A percentile compares a stretch with the other conserved stretches of the same genome.
Evolutionary conservation across 2,888 invertebrate genomes (phyloP).

Genomic region (Thereva nobilitata): DNA sequence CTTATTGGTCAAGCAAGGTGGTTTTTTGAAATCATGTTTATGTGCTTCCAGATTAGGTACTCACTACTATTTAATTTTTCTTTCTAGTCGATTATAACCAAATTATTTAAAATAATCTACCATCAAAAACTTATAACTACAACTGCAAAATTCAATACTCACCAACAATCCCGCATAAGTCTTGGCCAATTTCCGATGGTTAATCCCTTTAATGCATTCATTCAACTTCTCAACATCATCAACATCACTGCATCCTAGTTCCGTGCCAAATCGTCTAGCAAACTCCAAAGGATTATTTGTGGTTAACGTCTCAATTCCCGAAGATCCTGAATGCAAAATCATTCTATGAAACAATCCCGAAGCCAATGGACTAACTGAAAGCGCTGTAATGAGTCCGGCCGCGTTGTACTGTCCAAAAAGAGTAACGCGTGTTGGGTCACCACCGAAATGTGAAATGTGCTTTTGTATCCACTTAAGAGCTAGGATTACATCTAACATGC

Average conservation of each 20-base stretch:
- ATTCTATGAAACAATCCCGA: slow-evolving; percentile 55
- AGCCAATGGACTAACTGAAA: slow-evolving; percentile 51
- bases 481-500: slow-evolving; percentile 56
- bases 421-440: slow-evolving; percentile 55
- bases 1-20: too few relatives aligned
- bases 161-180: slow-evolving; percentile 40
- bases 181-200: too few relatives aligned
- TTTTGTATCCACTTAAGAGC: slow-evolving; percentile 57
- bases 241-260: background rate
- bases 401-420: slow-evolving; percentile 59
- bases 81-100: too few relatives aligned
- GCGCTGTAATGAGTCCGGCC: slow-evolving; percentile 53
- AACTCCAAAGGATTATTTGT: slow-evolving; percentile 49
- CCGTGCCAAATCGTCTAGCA: slow-evolving; percentile 37
- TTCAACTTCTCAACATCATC: slow-evolving; percentile 30
- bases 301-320: slow-evolving; percentile 55
- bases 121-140: too few relatives aligned
- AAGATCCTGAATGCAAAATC: slow-evolving; percentile 58
- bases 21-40: too few relatives aligned
- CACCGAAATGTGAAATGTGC: slow-evolving; percentile 57
- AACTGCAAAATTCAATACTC: background rate
- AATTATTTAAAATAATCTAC: too few relatives aligned
- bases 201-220: background rate
- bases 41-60: too few relatives aligned
- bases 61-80: too few relatives aligned